phyloP scores from a whole-genome alignment of 2,888 invertebrate species.

The Bhutanitis thaidina region DNA sequence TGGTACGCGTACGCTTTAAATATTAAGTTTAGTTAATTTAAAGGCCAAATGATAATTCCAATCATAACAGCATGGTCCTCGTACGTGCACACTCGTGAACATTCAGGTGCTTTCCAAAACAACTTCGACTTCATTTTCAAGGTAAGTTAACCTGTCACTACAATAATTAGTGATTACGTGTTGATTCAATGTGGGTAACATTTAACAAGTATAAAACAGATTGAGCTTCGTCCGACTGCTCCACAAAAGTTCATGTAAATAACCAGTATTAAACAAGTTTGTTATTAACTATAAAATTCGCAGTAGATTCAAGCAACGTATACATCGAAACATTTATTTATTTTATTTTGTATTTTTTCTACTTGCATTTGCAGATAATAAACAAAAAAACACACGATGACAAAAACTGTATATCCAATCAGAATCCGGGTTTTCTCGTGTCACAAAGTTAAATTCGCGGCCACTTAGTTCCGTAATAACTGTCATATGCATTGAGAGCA shows the following conservation, averaged over 20 bases:
- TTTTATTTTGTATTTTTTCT: too few relatives aligned
- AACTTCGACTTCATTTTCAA: constrained; percentile 7
- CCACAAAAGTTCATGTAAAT: constrained; percentile 1
- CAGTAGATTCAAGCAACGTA: neutral
- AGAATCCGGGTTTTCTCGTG: too few relatives aligned
- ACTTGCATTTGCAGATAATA: too few relatives aligned
- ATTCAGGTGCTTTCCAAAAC: constrained; percentile 9
- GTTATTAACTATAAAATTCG: neutral
- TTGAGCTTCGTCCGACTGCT: neutral
- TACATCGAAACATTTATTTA: neutral
- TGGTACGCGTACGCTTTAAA: too few relatives aligned
- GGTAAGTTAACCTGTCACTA: constrained; percentile 15
- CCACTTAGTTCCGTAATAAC: too few relatives aligned
- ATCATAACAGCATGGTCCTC: neutral
- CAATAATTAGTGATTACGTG: constrained; percentile 13
- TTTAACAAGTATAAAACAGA: constrained; percentile 2
- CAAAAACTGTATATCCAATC: too few relatives aligned
- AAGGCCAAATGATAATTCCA: too few relatives aligned
- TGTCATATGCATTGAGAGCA: too few relatives aligned
- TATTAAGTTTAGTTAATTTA: too few relatives aligned
- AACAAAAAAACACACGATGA: too few relatives aligned
- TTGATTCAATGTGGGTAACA: constrained; percentile 10
- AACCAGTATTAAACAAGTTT: constrained; percentile 2
- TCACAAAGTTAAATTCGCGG: too few relatives aligned
- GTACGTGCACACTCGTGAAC: neutral